These are phyloP conservation scores for Neoniphon sammara DNA, from an alignment of 2,797 vertebrate genomes.

Conservation along the genomic window DNA sequence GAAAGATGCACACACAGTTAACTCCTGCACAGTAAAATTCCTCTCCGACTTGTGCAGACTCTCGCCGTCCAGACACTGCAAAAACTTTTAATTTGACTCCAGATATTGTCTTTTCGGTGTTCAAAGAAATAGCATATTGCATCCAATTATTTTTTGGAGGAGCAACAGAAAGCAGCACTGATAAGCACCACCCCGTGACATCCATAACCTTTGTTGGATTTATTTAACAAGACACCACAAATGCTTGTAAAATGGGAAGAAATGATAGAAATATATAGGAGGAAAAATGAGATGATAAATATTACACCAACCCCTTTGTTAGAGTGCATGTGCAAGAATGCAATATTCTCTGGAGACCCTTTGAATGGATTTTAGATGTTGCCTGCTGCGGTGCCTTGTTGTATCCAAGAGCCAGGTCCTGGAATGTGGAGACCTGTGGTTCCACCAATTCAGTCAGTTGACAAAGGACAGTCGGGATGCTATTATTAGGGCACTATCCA, in stretches of 20 bases:
- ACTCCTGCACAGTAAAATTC: not conserved
- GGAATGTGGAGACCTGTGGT: constrained; percentile 80
- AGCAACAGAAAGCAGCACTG: too few species aligned
- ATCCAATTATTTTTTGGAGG: too few species aligned
- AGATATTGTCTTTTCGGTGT: not conserved
- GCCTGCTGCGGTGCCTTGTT: constrained; percentile 69
- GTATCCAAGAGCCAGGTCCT: constrained; percentile 75
- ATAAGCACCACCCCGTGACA: too few species aligned
- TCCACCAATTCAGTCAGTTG: constrained; percentile 49
- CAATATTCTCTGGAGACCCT: constrained; percentile 19
- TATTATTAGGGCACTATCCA: constrained; percentile 62
- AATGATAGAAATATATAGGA: constrained; percentile 1
- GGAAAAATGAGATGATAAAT: not conserved
- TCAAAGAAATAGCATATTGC: not conserved
- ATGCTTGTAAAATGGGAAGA: not conserved
- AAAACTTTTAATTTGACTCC: not conserved
- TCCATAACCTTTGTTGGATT: too few species aligned
- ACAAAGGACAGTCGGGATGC: constrained; percentile 74
- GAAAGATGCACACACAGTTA: not conserved
- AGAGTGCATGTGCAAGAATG: constrained; percentile 49
- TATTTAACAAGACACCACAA: too few species aligned
- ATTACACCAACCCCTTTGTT: constrained; percentile 1
- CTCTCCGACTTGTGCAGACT: not conserved
- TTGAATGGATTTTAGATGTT: constrained; percentile 54
- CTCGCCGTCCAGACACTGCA: not conserved